Evolutionary conservation across 1,140 invertebrate species (phyloP).

Genomic region (Apis dorsata): DNA sequence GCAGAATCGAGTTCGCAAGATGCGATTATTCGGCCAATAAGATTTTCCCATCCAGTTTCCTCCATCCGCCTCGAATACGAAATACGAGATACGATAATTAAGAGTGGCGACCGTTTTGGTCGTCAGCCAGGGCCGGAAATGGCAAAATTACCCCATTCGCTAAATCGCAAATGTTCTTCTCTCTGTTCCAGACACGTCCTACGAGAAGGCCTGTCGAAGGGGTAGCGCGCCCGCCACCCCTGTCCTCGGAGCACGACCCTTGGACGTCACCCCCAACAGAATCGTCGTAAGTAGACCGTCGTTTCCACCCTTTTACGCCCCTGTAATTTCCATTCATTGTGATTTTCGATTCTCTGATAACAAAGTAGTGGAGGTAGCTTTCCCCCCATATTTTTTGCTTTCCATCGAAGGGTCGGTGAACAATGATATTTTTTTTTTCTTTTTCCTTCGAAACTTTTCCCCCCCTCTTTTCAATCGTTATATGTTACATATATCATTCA

Average conservation of each 20-base stretch:
- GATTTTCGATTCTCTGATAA: slow-evolving; percentile 25
- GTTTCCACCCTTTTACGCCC: not conserved
- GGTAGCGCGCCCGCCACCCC: slow-evolving; percentile 91
- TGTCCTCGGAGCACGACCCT: slow-evolving; percentile 84
- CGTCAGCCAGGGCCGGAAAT: not conserved
- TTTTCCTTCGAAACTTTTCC: not conserved
- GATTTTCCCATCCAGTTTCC: slow-evolving; percentile 29
- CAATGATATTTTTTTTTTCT: not conserved
- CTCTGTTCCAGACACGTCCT: slow-evolving; percentile 89
- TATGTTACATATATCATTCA: not conserved
- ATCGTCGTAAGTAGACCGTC: slow-evolving; percentile 83
- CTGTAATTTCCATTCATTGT: slow-evolving; percentile 34
- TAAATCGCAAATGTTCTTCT: slow-evolving; percentile 50
- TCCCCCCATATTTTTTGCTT: not conserved
- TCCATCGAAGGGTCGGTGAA: not conserved
- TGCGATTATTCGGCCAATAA: slow-evolving; percentile 35
- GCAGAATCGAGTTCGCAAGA: not conserved
- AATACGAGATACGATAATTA: slow-evolving; percentile 54
- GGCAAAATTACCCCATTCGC: slow-evolving; percentile 21
- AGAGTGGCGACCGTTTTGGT: not conserved
- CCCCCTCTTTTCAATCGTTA: not conserved
- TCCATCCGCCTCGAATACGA: slow-evolving; percentile 11
- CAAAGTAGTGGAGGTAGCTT: not conserved
- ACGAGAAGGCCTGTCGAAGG: slow-evolving; percentile 92
- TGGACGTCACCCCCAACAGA: slow-evolving; percentile 85